phyloP scores from a whole-genome alignment of 2,113 vertebrate species.

The Xenus cinereus region DNA sequence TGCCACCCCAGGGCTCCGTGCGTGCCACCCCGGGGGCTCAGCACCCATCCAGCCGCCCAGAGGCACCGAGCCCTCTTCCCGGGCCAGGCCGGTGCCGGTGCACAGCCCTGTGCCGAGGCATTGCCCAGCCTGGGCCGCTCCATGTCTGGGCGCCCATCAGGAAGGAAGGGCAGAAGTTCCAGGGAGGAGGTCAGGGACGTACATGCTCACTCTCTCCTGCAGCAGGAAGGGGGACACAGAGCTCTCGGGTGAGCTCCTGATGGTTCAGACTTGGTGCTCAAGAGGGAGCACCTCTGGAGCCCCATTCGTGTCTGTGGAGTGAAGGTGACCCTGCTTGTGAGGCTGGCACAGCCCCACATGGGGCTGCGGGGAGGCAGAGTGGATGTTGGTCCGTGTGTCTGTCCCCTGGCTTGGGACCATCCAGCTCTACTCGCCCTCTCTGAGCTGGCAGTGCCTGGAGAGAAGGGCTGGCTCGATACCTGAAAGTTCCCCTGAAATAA shows the following conservation, averaged over 20 bases:
- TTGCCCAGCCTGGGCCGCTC: background rate
- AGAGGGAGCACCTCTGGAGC: background rate
- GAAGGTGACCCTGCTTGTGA: rapidly evolving
- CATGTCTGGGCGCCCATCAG: rapidly evolving
- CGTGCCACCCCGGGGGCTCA: rapidly evolving
- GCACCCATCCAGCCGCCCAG: background rate
- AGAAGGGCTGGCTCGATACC: background rate
- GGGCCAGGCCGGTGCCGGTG: background rate
- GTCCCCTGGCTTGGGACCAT: background rate
- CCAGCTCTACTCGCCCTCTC: background rate
- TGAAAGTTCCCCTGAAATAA: background rate
- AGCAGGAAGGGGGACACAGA: background rate
- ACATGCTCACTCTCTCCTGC: background rate
- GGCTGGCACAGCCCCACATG: background rate
- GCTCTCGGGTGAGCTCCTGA: background rate
- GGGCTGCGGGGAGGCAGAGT: background rate
- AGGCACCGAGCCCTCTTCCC: background rate
- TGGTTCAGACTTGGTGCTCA: background rate
- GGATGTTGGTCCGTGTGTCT: background rate
- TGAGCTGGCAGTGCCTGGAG: background rate
- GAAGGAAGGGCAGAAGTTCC: background rate
- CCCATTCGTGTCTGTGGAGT: background rate
- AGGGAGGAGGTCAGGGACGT: background rate
- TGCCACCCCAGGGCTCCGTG: background rate
- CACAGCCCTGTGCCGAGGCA: background rate